These are phyloP conservation scores for Seira sanloemensis DNA, from an alignment of 2,888 invertebrate genomes.

Conservation along the genomic window DNA sequence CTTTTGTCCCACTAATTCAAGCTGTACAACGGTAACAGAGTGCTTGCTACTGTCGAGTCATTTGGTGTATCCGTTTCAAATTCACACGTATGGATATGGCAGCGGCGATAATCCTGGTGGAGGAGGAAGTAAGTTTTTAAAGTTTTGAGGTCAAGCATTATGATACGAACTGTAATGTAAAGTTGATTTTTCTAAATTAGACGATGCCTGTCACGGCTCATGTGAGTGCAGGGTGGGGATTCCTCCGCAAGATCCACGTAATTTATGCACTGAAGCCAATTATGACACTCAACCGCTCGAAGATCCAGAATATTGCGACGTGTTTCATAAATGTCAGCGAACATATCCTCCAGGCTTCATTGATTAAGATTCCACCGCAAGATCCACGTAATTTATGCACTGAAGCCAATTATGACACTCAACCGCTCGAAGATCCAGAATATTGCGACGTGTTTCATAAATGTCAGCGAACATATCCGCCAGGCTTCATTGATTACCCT, in stretches of 20 bases:
- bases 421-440: slow-evolving; percentile 22
- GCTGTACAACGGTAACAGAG: slow-evolving; percentile 20
- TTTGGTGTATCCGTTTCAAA: too few species aligned
- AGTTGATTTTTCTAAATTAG: too few species aligned
- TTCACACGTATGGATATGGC: too few species aligned
- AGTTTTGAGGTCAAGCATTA: too few species aligned
- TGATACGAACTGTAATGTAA: too few species aligned
- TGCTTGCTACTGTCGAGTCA: slow-evolving; percentile 24
- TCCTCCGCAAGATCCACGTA: background rate
- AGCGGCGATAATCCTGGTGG: too few species aligned
- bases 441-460: slow-evolving; percentile 56
- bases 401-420: background rate
- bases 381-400: slow-evolving; percentile 24
- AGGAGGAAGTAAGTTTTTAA: too few species aligned
- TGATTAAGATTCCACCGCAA: background rate
- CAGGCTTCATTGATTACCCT: slow-evolving; percentile 37
- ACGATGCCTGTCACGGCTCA: too few species aligned
- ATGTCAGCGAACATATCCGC: slow-evolving; percentile 17
- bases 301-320: slow-evolving; percentile 42
- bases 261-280: slow-evolving; percentile 16
- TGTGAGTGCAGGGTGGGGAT: too few species aligned
- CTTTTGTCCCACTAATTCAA: slow-evolving; percentile 35
- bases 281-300: background rate
- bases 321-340: slow-evolving; percentile 59
- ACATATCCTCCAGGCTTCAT: too few species aligned